A percentile compares a stretch with the other conserved stretches of the same genome.
These are phyloP conservation scores for Polia nebulosa DNA, from an alignment of 2,888 invertebrate species.

Conservation along the genomic window DNA sequence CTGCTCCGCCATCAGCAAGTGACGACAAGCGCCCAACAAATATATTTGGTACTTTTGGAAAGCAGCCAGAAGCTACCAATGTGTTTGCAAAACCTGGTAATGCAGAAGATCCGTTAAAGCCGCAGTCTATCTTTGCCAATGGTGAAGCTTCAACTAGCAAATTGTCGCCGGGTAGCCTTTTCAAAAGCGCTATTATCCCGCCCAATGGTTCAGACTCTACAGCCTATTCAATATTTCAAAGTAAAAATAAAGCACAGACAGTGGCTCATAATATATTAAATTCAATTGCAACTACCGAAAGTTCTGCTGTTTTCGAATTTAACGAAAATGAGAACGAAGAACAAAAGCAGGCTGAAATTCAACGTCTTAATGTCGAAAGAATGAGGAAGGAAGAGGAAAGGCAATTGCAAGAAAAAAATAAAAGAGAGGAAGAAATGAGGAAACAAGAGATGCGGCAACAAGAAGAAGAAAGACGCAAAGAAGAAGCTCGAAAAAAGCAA, in stretches of 20 bases:
- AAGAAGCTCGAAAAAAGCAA: constrained; percentile 65
- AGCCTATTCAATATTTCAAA: constrained; percentile 81
- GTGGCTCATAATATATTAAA: constrained; percentile 83
- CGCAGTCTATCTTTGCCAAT: constrained; percentile 71
- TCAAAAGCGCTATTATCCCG: constrained; percentile 79
- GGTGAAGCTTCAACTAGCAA: constrained; percentile 70
- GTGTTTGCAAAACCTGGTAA: constrained; percentile 63
- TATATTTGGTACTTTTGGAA: constrained; percentile 78
- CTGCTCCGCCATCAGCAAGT: constrained; percentile 54
- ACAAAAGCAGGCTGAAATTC: constrained; percentile 56
- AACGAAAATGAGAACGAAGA: constrained; percentile 73
- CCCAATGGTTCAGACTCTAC: constrained; percentile 73
- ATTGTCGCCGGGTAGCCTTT: constrained; percentile 82
- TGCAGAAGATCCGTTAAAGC: constrained; percentile 52
- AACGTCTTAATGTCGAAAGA: constrained; percentile 70
- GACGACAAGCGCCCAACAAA: constrained; percentile 70
- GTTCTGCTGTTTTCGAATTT: constrained; percentile 79
- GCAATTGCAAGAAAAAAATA: constrained; percentile 66
- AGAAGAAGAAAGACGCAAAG: constrained; percentile 66
- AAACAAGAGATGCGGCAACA: constrained; percentile 67
- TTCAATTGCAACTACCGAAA: constrained; percentile 71
- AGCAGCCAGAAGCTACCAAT: constrained; percentile 67
- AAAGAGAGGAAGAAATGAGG: constrained; percentile 66
- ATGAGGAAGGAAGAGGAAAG: constrained; percentile 71
- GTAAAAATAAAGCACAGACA: constrained; percentile 82